These are phyloP conservation scores for Spisula solida DNA, from an alignment of 2,888 invertebrate genomes.

Conservation along the genomic window DNA sequence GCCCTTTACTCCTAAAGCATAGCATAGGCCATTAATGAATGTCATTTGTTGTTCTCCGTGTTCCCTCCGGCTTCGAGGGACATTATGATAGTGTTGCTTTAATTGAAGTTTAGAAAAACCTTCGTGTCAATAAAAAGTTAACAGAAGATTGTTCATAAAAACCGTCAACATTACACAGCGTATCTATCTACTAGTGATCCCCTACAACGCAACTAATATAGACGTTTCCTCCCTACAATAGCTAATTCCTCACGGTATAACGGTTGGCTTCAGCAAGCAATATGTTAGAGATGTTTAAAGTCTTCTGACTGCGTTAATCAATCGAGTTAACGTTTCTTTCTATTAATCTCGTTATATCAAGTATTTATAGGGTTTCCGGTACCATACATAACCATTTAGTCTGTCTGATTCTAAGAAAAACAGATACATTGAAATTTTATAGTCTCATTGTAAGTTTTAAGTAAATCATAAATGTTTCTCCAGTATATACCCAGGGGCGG, in stretches of 20 bases:
- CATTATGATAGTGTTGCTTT: too few species aligned
- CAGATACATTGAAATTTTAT: not conserved
- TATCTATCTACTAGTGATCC: too few species aligned
- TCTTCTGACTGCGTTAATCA: not conserved
- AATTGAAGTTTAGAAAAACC: too few species aligned
- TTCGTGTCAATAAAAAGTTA: too few species aligned
- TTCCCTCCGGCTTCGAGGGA: too few species aligned
- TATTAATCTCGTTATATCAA: not conserved
- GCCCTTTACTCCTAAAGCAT: too few species aligned
- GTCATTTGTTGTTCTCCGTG: too few species aligned
- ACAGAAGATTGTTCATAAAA: too few species aligned
- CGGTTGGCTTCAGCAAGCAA: not conserved
- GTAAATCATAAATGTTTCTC: not conserved
- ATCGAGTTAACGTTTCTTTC: not conserved
- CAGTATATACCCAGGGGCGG: too few species aligned
- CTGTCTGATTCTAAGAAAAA: not conserved
- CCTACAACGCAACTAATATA: too few species aligned
- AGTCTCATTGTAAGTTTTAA: not conserved
- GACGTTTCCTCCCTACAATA: not conserved
- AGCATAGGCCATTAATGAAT: too few species aligned
- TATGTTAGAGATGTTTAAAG: not conserved
- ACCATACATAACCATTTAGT: not conserved
- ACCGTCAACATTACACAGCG: too few species aligned
- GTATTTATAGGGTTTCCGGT: not conserved
- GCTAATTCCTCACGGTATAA: not conserved